phyloP scores from a whole-genome alignment of 2,888 invertebrate genomes.

The Brassicogethes aeneus region DNA sequence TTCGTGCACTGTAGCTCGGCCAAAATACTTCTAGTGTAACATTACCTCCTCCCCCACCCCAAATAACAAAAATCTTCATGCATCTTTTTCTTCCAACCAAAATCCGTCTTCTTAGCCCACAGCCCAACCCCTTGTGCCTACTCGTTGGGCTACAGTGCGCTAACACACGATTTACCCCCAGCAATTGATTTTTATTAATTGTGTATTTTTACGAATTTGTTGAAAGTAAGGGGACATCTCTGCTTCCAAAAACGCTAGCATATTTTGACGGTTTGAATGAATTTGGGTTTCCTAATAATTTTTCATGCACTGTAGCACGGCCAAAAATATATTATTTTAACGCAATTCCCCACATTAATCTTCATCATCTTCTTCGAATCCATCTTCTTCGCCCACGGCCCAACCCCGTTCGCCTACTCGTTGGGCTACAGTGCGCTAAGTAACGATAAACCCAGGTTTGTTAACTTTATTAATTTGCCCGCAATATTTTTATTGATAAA shows the following conservation, averaged over 20 bases:
- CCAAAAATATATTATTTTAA: slow-evolving; percentile 24
- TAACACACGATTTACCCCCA: slow-evolving; percentile 21
- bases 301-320: slow-evolving; percentile 42
- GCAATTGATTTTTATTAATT: not conserved
- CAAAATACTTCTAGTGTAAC: slow-evolving; percentile 21
- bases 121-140: slow-evolving; percentile 35
- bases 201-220: no score
- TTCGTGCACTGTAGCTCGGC: slow-evolving; percentile 41
- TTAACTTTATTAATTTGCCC: slow-evolving; percentile 1
- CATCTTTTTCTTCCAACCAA: slow-evolving; percentile 28
- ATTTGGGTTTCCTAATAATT: slow-evolving; percentile 18
- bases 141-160: slow-evolving; percentile 45
- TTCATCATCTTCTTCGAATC: slow-evolving; percentile 32
- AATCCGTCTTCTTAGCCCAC: slow-evolving; percentile 41
- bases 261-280: no score
- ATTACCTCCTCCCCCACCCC: no score
- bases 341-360: slow-evolving; percentile 15
- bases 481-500: not conserved
- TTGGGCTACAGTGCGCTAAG: slow-evolving; percentile 44
- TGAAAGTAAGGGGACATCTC: no score
- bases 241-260: no score
- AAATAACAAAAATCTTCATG: no score
- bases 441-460: slow-evolving; percentile 2
- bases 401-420: slow-evolving; percentile 38
- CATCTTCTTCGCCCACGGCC: slow-evolving; percentile 41